phyloP scores from a whole-genome alignment of 2,888 invertebrate genomes.

The Eupithecia subfuscata region DNA sequence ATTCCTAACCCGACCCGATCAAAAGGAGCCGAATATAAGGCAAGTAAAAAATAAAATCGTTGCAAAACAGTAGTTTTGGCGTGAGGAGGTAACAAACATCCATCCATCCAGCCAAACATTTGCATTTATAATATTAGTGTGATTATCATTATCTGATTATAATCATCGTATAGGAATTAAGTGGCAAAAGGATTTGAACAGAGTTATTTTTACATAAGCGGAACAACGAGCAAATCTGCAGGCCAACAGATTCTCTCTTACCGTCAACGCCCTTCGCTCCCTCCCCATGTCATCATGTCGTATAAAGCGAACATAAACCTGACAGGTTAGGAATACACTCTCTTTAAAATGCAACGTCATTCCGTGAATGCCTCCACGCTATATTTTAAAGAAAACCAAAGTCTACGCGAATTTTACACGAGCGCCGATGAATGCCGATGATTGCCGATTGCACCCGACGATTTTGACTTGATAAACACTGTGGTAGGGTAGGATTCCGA shows the following conservation, averaged over 20 bases:
- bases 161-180: too few relatives aligned
- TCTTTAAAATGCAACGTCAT: constrained; percentile 61
- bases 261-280: too few relatives aligned
- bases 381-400: constrained; percentile 62
- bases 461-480: constrained; percentile 35
- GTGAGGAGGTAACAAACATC: too few relatives aligned
- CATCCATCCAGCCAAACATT: too few relatives aligned
- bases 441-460: constrained; percentile 44
- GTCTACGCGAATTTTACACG: constrained; percentile 54
- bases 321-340: constrained; percentile 43
- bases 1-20: constrained; percentile 23
- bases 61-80: too few relatives aligned
- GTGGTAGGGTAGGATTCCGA: constrained; percentile 19
- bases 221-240: too few relatives aligned
- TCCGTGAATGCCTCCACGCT: constrained; percentile 60
- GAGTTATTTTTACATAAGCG: too few relatives aligned
- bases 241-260: too few relatives aligned
- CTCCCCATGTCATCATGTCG: too few relatives aligned
- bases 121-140: too few relatives aligned
- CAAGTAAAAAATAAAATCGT: neutral
- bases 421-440: constrained; percentile 39
- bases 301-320: neutral
- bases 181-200: too few relatives aligned
- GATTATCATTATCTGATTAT: too few relatives aligned
- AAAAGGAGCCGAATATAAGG: neutral